A percentile compares a stretch with the other conserved stretches of the same genome.
phyloP scores from a whole-genome alignment of 2,888 invertebrate genomes.

The Smittia sp. region DNA sequence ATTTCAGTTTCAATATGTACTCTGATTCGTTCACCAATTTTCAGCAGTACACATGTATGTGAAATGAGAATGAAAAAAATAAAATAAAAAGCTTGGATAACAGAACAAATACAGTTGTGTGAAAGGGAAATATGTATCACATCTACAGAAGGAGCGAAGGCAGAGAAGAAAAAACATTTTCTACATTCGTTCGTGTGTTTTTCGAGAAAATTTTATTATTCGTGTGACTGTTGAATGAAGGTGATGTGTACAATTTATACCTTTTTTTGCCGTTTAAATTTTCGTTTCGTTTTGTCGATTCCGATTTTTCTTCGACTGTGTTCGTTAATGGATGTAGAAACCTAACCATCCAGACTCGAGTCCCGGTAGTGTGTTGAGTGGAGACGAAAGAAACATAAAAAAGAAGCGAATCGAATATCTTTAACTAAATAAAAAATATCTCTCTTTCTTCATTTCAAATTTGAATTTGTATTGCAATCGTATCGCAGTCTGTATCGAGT shows the following conservation, averaged over 20 bases:
- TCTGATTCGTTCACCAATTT: conserved; percentile 42
- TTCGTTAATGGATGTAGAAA: conserved; percentile 39
- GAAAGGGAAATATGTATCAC: conserved; percentile 27
- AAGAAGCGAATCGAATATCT: conserved; percentile 37
- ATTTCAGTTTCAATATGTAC: conserved; percentile 42
- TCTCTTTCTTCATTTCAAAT: conserved; percentile 37
- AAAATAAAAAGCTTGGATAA: conserved; percentile 37
- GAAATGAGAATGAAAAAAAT: conserved; percentile 35
- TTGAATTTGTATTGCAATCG: conserved; percentile 41
- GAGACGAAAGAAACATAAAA: conserved; percentile 17
- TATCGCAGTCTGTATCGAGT: conserved; percentile 28
- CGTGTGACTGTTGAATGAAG: conserved; percentile 42
- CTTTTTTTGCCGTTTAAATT: conserved; percentile 32
- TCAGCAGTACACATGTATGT: conserved; percentile 31
- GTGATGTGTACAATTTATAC: conserved; percentile 41
- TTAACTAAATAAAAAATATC: conserved; percentile 41
- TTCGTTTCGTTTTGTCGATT: conserved; percentile 34
- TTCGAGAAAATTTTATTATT: conserved; percentile 39
- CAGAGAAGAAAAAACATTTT: background rate
- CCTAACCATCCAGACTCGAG: background rate
- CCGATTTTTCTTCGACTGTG: conserved; percentile 37
- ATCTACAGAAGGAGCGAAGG: conserved; percentile 16
- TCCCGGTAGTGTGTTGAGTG: conserved; percentile 9
- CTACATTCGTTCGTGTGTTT: conserved; percentile 23
- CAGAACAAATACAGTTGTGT: conserved; percentile 34